Percentiles rank a stretch among this genome's conserved stretches.
Evolutionary conservation across 2,113 vertebrate species (phyloP).

Genomic region (Lepidothrix coronata): DNA sequence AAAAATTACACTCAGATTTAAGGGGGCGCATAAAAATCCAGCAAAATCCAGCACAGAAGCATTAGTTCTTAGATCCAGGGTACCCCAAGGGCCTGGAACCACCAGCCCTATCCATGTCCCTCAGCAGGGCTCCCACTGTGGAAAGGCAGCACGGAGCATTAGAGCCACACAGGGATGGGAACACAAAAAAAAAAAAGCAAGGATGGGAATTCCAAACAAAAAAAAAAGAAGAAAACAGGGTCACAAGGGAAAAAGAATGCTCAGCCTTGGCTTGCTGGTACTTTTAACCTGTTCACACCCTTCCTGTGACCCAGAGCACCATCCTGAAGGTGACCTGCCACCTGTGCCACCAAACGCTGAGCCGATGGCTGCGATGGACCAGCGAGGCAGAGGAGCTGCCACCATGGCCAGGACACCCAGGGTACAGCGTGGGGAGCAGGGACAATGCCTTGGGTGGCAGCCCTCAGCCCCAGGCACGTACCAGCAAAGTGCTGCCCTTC

Average conservation of each 20-base stretch:
- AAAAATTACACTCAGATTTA: background rate
- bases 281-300: background rate
- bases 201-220: background rate
- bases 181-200: background rate
- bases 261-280: accelerated
- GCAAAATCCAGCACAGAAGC: background rate
- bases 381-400: background rate
- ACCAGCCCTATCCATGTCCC: background rate
- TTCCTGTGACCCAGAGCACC: background rate
- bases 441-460: background rate
- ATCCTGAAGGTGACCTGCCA: background rate
- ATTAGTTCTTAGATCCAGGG: background rate
- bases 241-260: background rate
- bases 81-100: background rate
- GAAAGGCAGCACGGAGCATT: background rate
- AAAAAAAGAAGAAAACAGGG: background rate
- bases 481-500: background rate
- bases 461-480: background rate
- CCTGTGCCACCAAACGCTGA: accelerated
- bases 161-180: background rate
- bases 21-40: background rate
- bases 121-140: accelerated
- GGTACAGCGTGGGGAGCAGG: background rate
- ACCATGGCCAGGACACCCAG: background rate
- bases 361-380: accelerated